Evolutionary conservation across 1,140 invertebrate species (phyloP).

Genomic region (Phocides pigmalion): DNA sequence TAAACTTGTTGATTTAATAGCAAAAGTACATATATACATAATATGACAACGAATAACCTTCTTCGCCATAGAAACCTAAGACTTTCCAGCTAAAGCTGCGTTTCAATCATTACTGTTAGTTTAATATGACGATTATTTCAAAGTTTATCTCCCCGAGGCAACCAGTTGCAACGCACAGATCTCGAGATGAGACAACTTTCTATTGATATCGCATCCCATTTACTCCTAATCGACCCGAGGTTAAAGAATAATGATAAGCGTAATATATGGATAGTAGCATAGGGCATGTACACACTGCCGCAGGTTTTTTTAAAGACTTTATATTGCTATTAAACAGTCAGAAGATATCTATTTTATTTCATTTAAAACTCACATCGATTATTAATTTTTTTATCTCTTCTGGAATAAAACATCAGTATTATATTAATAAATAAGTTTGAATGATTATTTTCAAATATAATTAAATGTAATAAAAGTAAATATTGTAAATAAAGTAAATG

Average conservation of each 20-base stretch:
- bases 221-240: conserved; percentile 4
- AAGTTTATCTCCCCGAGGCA: conserved; percentile 11
- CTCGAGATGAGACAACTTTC: background rate
- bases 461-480: too few species aligned
- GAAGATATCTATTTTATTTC: background rate
- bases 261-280: background rate
- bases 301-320: background rate
- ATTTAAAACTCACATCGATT: too few species aligned
- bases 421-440: too few species aligned
- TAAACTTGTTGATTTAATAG: too few species aligned
- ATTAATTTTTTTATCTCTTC: too few species aligned
- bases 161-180: background rate
- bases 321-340: background rate
- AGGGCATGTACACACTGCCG: background rate
- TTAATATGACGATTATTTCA: conserved; percentile 29
- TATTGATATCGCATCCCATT: conserved; percentile 6
- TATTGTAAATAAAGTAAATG: too few species aligned
- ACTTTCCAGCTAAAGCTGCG: conserved; percentile 1
- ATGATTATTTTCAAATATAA: too few species aligned
- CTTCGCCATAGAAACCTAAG: background rate
- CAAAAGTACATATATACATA: too few species aligned
- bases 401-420: too few species aligned
- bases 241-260: conserved; percentile 8
- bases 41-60: too few species aligned
- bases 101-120: conserved; percentile 20